phyloP scores from a whole-genome alignment of 2,113 vertebrate species.

The Emydura subglobosa region DNA sequence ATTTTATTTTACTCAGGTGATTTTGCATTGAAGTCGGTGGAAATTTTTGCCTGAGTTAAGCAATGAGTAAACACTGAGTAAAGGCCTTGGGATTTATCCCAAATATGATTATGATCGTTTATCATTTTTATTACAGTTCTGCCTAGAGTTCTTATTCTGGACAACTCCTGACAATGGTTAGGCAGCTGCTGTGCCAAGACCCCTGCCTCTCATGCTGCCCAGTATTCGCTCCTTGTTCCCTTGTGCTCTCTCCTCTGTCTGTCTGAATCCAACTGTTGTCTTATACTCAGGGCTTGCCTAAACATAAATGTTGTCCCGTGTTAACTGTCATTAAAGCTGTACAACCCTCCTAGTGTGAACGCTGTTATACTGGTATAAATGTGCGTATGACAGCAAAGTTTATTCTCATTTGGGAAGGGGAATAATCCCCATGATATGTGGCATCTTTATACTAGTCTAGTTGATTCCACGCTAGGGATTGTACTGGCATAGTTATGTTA shows the following conservation, averaged over 20 bases:
- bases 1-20: neutral
- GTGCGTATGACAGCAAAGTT: neutral
- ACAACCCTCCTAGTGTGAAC: neutral
- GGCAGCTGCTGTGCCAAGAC: neutral
- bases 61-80: neutral
- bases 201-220: neutral
- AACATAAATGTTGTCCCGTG: neutral
- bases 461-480: neutral
- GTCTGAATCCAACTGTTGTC: neutral
- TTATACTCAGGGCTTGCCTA: neutral
- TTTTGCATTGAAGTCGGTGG: neutral
- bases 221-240: neutral
- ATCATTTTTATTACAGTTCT: neutral
- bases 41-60: neutral
- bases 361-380: neutral
- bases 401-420: neutral
- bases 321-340: neutral
- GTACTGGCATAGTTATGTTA: neutral
- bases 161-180: neutral
- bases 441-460: neutral
- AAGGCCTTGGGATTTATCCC: neutral
- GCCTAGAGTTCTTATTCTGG: neutral
- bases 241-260: neutral
- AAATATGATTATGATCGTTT: neutral
- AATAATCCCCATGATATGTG: neutral